These are phyloP conservation scores for Butastur rufipennis DNA, from an alignment of 2,113 vertebrate species.

Conservation along the genomic window DNA sequence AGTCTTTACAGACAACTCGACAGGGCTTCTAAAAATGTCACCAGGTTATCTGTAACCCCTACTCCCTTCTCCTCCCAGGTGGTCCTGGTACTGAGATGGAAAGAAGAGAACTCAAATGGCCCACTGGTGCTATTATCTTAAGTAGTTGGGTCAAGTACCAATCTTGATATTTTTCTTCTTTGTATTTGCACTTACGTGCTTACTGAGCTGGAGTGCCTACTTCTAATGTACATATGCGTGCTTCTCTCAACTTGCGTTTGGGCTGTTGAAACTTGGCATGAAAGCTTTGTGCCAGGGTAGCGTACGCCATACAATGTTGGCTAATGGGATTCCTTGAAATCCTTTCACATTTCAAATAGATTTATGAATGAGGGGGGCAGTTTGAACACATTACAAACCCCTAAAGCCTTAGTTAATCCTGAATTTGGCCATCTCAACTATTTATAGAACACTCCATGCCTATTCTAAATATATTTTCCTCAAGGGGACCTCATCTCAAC, in stretches of 20 bases:
- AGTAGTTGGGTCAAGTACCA: background rate
- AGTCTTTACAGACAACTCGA: background rate
- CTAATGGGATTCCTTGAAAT: background rate
- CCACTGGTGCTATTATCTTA: background rate
- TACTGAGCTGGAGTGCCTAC: background rate
- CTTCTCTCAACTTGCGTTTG: background rate
- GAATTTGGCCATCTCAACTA: constrained; percentile 5
- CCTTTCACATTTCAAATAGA: background rate
- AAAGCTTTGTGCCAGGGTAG: background rate
- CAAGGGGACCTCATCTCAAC: background rate
- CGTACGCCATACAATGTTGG: background rate
- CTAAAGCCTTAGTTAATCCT: background rate
- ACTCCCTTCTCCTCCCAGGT: background rate
- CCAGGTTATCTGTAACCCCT: background rate
- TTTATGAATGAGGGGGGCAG: background rate
- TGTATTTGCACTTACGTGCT: background rate
- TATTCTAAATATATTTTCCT: constrained; percentile 23
- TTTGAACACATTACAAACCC: background rate
- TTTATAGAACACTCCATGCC: constrained; percentile 2
- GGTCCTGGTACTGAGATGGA: background rate
- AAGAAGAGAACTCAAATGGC: background rate
- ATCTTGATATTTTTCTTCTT: background rate
- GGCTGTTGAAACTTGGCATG: background rate
- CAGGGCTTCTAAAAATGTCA: background rate
- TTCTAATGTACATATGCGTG: background rate